Evolutionary conservation across 2,888 invertebrate species (phyloP).

Genomic region (Ophraella communa): DNA sequence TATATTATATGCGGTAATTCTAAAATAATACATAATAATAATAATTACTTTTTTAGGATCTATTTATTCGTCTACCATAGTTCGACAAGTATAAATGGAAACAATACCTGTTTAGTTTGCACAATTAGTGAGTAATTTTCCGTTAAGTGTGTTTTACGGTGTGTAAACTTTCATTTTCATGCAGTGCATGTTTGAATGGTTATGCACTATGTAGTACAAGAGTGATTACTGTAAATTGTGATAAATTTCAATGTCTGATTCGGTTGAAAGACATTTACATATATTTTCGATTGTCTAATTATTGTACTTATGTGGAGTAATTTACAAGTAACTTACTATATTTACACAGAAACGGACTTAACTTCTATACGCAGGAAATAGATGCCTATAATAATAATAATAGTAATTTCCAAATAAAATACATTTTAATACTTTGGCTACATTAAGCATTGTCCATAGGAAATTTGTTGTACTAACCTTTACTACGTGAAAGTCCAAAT

Average conservation of each 20-base stretch:
- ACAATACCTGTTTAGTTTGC: constrained; percentile 8
- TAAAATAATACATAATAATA: too few relatives aligned
- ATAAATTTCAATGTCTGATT: constrained; percentile 13
- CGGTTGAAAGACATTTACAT: constrained; percentile 4
- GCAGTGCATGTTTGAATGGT: constrained; percentile 2
- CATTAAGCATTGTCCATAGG: too few relatives aligned
- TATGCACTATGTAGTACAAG: constrained; percentile 7
- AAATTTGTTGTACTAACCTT: too few relatives aligned
- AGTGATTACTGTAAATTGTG: constrained; percentile 14
- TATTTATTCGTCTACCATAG: not conserved
- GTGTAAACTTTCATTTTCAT: constrained; percentile 16
- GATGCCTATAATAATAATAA: too few relatives aligned
- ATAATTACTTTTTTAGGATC: too few relatives aligned
- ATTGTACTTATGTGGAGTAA: too few relatives aligned
- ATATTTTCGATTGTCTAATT: not conserved
- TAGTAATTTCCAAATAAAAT: too few relatives aligned
- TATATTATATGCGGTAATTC: too few relatives aligned
- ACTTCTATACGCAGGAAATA: too few relatives aligned
- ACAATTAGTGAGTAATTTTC: constrained; percentile 18
- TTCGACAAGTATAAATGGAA: not conserved
- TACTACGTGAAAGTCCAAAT: too few relatives aligned
- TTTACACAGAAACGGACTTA: too few relatives aligned
- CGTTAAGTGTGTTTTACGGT: constrained; percentile 19
- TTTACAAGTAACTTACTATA: constrained; percentile 7
- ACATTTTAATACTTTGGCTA: too few relatives aligned